Evolutionary conservation across 2,797 vertebrate genomes (phyloP), one percentile per base, ranked within the genome.

Genomic region (Phyllotis vaccarum): DNA sequence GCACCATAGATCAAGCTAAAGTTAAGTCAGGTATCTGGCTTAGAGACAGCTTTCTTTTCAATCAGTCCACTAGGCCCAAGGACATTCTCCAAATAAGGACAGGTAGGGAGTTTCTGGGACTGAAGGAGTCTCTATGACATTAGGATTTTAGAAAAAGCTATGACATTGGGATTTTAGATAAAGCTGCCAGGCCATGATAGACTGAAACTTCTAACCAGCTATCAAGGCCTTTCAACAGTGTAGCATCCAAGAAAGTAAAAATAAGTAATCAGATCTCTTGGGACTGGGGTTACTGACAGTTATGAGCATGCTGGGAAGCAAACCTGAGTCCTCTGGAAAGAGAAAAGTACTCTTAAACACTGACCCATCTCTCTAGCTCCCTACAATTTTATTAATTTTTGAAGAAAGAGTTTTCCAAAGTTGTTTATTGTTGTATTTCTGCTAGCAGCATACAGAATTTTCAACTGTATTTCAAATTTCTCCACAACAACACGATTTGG

Each of bases 391-490:
- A 86, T 29, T 91, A 74, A 87, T 12, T 78, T 88, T 90, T 75
- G 58, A 79, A 70, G 43, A 90, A 92, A 83, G 43, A 21, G 40
- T 85, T 94, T 95, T 76, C 70, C 19, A 94, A 14, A n/a, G 29
- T 70, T 43, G 43, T 40, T 93, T 40, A 85, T 11, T 64, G 87
- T 56, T 49, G 56, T 13, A 66, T 62, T 76, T 10, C 62, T 24
- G 52, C 19, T n/a, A 88, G 54, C 43, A 72, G 60, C 72, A 37
- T 43, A 70, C 66, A 62, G 78, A 49, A 66, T 22, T 40, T 66
- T 80, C 58, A 54, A 3, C 37, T 83, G 29, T 21, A 95, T 27
- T 46, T 27, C 66, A 62, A 2, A 58, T 87, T 87, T 27, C 31
- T 87, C 43, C 3, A 3, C 21, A 92, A 43, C 37, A 85, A 3